Conservation (phyloP, 2,113 vertebrate genomes). For the Pavo muticus region DNA sequence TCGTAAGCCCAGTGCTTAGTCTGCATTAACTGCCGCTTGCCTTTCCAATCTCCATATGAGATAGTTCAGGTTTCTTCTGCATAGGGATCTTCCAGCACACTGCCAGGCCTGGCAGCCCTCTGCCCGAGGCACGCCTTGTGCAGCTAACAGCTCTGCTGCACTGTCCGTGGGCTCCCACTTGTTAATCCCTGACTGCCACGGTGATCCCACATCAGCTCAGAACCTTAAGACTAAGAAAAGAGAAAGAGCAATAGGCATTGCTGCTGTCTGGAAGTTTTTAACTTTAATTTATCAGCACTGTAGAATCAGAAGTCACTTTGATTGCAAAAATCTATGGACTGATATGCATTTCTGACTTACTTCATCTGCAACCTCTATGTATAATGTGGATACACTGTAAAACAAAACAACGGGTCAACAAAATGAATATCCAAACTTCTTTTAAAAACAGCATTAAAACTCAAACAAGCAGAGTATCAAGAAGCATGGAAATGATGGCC, state of each 20-base stretch:
- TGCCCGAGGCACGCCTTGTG: neutral
- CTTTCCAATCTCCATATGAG: neutral
- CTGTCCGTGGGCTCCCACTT: neutral
- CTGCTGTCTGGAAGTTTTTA: neutral
- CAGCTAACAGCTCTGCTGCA: neutral
- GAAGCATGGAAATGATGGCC: neutral
- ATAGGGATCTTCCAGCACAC: neutral
- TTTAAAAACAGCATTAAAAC: neutral
- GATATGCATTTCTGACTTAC: rapidly evolving
- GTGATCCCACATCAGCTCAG: neutral
- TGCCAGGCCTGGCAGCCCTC: neutral
- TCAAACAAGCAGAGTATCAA: neutral
- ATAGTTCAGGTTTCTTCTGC: neutral
- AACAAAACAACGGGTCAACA: neutral
- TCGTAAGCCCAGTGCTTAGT: neutral
- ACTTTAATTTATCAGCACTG: neutral
- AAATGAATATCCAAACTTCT: neutral
- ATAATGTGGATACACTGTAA: neutral
- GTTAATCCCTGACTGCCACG: neutral
- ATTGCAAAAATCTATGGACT: neutral
- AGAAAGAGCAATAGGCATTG: neutral
- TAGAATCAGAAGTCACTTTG: neutral
- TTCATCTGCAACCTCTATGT: neutral
- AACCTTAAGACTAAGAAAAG: neutral
- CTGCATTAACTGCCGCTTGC: neutral